A percentile compares a stretch with the other conserved stretches of the same genome.
Conservation (phyloP, 2,113 vertebrate genomes). For the Isichthys henryi region DNA sequence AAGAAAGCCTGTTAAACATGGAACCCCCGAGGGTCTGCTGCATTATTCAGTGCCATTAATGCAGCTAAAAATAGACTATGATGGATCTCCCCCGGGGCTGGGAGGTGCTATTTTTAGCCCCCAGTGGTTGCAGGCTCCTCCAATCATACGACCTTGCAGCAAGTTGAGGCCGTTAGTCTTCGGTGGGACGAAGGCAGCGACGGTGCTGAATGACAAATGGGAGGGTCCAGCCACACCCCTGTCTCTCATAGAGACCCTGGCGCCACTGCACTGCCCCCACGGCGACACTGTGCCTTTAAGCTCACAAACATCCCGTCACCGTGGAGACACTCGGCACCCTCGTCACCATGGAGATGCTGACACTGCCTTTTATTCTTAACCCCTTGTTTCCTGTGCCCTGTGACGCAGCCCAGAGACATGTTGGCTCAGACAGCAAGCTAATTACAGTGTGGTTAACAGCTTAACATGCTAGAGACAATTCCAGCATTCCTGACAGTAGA, state of each 20-base stretch:
- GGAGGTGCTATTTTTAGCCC: neutral
- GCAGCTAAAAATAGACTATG: neutral
- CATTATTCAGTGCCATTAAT: neutral
- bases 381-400: neutral
- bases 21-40: too few species aligned
- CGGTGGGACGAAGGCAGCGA: neutral
- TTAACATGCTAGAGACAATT: neutral
- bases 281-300: neutral
- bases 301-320: neutral
- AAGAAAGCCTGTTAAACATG: neutral
- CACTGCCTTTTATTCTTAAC: neutral
- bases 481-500: neutral
- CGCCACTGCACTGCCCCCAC: neutral
- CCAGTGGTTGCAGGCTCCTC: neutral
- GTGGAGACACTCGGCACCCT: neutral
- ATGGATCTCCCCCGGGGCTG: neutral
- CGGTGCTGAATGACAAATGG: neutral
- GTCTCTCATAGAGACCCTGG: neutral
- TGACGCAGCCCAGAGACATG: neutral
- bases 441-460: neutral
- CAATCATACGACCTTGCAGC: neutral
- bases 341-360: neutral
- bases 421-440: neutral
- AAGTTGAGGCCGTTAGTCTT: neutral
- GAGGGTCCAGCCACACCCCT: neutral